phyloP scores from a whole-genome alignment of 2,113 vertebrate genomes.

The Proteles cristata region DNA sequence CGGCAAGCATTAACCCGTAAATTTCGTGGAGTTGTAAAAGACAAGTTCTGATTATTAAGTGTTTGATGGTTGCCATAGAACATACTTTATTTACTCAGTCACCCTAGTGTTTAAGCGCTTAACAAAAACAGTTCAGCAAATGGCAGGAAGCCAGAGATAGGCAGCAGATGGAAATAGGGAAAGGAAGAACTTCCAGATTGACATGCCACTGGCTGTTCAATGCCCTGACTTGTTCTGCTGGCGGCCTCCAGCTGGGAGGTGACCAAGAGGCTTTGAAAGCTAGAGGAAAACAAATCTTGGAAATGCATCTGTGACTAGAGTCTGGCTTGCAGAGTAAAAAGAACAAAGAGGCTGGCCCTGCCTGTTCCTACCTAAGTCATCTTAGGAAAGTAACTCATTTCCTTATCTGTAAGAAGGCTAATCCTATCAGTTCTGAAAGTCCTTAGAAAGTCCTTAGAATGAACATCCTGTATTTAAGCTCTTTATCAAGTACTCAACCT shows the following conservation, averaged over 20 bases:
- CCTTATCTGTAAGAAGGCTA: background rate
- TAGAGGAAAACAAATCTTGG: background rate
- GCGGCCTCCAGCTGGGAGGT: background rate
- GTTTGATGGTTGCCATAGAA: background rate
- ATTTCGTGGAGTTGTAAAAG: background rate
- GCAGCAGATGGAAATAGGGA: background rate
- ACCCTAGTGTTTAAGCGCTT: constrained; percentile 49
- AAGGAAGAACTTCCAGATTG: background rate
- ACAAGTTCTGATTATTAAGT: constrained; percentile 35
- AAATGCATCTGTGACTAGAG: background rate
- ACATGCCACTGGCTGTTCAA: background rate
- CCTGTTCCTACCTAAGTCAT: background rate
- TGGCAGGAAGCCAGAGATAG: constrained; percentile 32
- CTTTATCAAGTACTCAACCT: background rate
- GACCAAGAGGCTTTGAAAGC: background rate
- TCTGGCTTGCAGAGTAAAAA: background rate
- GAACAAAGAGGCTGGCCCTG: background rate
- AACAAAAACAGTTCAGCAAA: constrained; percentile 35
- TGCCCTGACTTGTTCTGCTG: background rate
- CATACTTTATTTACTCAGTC: constrained; percentile 48
- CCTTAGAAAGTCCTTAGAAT: background rate
- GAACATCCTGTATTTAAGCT: background rate
- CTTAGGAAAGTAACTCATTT: background rate
- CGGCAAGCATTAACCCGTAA: background rate
- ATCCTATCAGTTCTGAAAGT: background rate